A percentile compares a stretch with the other conserved stretches of the same genome.
These are phyloP conservation scores for Sprattus sprattus DNA, from an alignment of 2,113 vertebrate genomes.

Conservation along the genomic window DNA sequence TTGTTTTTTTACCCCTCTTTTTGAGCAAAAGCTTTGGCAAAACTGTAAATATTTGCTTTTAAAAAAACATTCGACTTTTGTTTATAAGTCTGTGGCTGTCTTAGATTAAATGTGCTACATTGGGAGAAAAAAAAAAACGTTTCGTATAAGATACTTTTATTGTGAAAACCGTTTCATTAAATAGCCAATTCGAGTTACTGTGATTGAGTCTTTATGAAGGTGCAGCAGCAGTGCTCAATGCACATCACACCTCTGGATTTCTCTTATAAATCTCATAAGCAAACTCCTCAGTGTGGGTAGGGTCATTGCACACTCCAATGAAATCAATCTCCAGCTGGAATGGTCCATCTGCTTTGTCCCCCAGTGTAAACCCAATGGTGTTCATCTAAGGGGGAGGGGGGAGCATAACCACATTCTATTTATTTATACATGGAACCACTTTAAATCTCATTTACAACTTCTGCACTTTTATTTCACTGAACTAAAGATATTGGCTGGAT, in stretches of 20 bases:
- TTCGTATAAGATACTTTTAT: background rate
- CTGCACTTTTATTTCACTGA: background rate
- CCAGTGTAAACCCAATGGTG: slow-evolving; percentile 86
- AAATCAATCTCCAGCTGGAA: slow-evolving; percentile 94
- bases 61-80: background rate
- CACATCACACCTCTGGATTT: slow-evolving; percentile 64
- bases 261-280: slow-evolving; percentile 85
- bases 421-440: no score
- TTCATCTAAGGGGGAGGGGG: slow-evolving; percentile 73
- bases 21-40: background rate
- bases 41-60: slow-evolving; percentile 6
- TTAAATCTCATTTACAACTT: background rate
- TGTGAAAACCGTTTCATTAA: background rate
- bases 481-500: no score
- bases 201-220: background rate
- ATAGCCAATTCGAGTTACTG: background rate
- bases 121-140: background rate
- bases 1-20: background rate
- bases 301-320: slow-evolving; percentile 81
- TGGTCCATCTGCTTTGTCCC: slow-evolving; percentile 86
- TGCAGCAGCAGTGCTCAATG: background rate
- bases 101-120: background rate
- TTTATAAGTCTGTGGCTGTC: background rate
- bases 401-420: background rate
- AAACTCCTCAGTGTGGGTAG: slow-evolving; percentile 85